phyloP scores from a whole-genome alignment of 2,797 vertebrate species.

The Gallinago nigripennis region DNA sequence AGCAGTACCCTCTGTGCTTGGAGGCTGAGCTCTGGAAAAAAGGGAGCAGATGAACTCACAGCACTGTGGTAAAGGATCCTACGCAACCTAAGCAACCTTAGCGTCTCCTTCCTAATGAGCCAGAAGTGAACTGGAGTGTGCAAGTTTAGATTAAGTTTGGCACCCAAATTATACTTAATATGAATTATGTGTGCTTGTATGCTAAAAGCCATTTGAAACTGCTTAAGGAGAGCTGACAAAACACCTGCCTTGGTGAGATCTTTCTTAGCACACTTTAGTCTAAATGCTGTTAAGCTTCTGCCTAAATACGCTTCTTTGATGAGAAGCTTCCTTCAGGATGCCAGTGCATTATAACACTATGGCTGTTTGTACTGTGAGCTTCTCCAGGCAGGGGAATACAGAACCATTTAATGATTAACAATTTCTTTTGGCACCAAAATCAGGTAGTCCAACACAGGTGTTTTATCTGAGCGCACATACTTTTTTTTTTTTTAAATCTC shows the following conservation, averaged over 20 bases:
- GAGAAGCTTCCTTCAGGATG: neutral
- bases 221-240: neutral
- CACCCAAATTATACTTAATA: neutral
- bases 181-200: neutral
- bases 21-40: neutral
- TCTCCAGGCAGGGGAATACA: neutral
- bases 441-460: neutral
- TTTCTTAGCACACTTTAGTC: neutral
- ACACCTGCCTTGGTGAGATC: neutral
- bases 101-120: neutral
- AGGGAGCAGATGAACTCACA: neutral
- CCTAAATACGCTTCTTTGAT: neutral
- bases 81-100: neutral
- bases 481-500: neutral
- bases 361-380: neutral
- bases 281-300: neutral
- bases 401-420: neutral
- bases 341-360: accelerated
- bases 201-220: neutral
- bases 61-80: neutral
- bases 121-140: neutral
- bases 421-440: neutral
- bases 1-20: neutral
- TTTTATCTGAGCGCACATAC: neutral
- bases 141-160: neutral